Evolutionary conservation across 1,140 invertebrate species (phyloP).

Genomic region (Tetragnatha versicolor): DNA sequence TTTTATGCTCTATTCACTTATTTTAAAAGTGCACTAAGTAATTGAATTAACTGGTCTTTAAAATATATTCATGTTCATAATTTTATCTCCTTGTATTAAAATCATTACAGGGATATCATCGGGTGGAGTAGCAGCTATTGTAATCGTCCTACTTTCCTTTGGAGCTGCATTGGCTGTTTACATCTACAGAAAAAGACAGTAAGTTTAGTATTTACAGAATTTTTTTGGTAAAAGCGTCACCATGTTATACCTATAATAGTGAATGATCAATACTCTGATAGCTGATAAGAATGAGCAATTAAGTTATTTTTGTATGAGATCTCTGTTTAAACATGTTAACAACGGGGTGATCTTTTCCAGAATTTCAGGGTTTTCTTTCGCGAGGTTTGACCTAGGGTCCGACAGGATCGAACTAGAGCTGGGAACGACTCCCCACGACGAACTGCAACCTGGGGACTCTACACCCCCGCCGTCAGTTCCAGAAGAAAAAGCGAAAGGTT

Average conservation of each 20-base stretch:
- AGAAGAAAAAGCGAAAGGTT: conserved; percentile 17
- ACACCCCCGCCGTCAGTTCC: neutral
- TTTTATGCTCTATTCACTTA: too few relatives aligned
- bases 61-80: too few relatives aligned
- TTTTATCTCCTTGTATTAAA: too few relatives aligned
- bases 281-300: too few relatives aligned
- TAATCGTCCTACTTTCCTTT: neutral
- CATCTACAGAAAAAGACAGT: conserved; percentile 43
- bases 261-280: too few relatives aligned
- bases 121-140: conserved; percentile 11
- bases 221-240: neutral
- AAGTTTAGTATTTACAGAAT: neutral
- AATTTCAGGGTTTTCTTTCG: conserved; percentile 50
- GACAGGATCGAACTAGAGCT: conserved; percentile 53
- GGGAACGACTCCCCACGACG: conserved; percentile 56
- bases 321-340: neutral
- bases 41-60: too few relatives aligned
- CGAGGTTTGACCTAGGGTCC: conserved; percentile 32
- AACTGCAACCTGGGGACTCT: conserved; percentile 38
- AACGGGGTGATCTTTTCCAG: conserved; percentile 1
- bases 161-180: conserved; percentile 1
- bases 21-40: too few relatives aligned
- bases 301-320: neutral
- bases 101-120: conserved; percentile 22
- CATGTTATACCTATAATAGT: neutral